Conservation (phyloP, 2,888 invertebrate genomes). For the Andrena trimmerana region DNA sequence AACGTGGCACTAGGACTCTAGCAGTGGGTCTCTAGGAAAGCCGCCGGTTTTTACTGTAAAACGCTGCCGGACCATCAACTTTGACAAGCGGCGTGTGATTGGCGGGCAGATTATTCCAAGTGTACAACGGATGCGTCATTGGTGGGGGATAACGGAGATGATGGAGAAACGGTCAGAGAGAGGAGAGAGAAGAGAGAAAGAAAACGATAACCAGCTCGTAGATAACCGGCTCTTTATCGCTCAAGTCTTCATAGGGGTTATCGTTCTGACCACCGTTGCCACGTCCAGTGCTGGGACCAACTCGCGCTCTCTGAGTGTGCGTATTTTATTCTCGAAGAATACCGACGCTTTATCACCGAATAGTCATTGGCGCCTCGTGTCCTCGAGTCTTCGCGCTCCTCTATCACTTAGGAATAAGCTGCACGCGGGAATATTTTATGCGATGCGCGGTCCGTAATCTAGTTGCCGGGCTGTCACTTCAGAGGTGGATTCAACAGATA, state of each 20-base stretch:
- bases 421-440: neutral
- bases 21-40: neutral
- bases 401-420: conserved; percentile 8
- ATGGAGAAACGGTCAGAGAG: conserved; percentile 19
- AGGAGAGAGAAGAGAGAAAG: conserved; percentile 44
- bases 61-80: conserved; percentile 38
- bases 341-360: conserved; percentile 44
- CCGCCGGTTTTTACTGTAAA: conserved; percentile 42
- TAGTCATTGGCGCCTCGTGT: conserved; percentile 22
- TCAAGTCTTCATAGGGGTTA: conserved; percentile 79
- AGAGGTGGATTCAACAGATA: no score
- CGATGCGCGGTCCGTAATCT: no score
- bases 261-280: conserved; percentile 78
- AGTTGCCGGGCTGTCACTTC: no score
- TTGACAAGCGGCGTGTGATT: conserved; percentile 60
- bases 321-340: conserved; percentile 59
- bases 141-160: conserved; percentile 51
- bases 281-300: conserved; percentile 70
- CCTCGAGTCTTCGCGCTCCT: conserved; percentile 11
- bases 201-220: conserved; percentile 64
- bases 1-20: neutral
- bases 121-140: conserved; percentile 63
- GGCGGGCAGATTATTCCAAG: conserved; percentile 60
- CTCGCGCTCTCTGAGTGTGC: conserved; percentile 44
- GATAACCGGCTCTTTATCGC: conserved; percentile 74